Percentiles rank a stretch among this genome's conserved stretches.
phyloP scores from a whole-genome alignment of 2,797 vertebrate species.

The Falco peregrinus region DNA sequence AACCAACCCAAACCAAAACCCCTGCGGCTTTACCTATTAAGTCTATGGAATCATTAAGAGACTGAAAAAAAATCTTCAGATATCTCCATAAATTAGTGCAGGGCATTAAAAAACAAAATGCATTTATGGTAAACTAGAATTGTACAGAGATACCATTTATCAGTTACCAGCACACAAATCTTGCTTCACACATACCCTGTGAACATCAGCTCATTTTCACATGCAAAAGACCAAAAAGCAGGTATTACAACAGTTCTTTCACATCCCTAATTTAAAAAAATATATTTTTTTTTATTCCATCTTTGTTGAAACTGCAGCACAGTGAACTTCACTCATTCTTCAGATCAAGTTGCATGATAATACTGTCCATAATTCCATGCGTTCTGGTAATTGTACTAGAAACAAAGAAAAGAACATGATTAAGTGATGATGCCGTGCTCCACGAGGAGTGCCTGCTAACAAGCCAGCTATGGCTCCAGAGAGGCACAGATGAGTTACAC shows the following conservation, averaged over 20 bases:
- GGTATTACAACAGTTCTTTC: constrained; percentile 70
- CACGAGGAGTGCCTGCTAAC: accelerated
- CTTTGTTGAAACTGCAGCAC: constrained; percentile 43
- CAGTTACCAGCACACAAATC: constrained; percentile 61
- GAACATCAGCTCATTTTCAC: constrained; percentile 55
- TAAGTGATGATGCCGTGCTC: background rate
- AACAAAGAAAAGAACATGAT: background rate
- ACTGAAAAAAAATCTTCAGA: constrained; percentile 43
- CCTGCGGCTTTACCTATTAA: background rate
- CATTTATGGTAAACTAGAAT: constrained; percentile 61
- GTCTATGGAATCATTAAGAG: background rate
- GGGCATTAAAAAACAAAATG: constrained; percentile 58
- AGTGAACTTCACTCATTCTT: background rate
- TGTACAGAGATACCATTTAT: constrained; percentile 57
- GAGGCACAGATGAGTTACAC: accelerated
- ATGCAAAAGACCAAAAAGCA: constrained; percentile 73
- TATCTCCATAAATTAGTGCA: constrained; percentile 72
- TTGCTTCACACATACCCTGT: constrained; percentile 62
- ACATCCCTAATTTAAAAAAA: constrained; percentile 76
- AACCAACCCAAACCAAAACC: background rate
- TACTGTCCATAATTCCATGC: constrained; percentile 98
- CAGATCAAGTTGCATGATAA: constrained; percentile 93
- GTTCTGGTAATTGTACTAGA: constrained; percentile 91
- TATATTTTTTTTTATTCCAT: constrained; percentile 39
- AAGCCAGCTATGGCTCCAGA: accelerated